These are phyloP conservation scores for Mystacides longicornis DNA, from an alignment of 2,888 invertebrate genomes.

Conservation along the genomic window DNA sequence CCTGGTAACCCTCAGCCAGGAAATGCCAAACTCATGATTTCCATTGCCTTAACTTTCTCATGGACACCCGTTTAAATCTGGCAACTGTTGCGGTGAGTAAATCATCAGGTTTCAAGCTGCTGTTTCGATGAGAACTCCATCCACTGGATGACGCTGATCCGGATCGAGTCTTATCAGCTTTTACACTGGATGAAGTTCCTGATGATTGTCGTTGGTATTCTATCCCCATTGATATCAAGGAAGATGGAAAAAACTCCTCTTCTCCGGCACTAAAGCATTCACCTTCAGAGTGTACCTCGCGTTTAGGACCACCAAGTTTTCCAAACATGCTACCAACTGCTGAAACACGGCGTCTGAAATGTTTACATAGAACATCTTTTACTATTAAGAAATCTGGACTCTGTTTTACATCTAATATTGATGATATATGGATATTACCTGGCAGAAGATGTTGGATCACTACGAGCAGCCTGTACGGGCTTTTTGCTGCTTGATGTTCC, in stretches of 20 bases:
- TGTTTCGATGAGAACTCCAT: constrained; percentile 14
- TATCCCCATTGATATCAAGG: constrained; percentile 11
- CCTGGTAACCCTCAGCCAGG: constrained; percentile 25
- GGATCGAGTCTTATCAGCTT: constrained; percentile 13
- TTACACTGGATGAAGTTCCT: constrained; percentile 16
- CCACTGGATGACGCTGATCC: constrained; percentile 19
- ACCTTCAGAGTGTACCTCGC: constrained; percentile 56
- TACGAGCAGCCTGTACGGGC: constrained; percentile 53
- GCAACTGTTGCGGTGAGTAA: constrained; percentile 64
- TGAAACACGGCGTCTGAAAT: constrained; percentile 22
- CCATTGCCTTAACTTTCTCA: constrained; percentile 73
- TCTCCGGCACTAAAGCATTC: constrained; percentile 60
- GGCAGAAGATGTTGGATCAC: constrained; percentile 49
- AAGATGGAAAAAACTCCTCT: constrained; percentile 24
- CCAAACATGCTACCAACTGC: constrained; percentile 25
- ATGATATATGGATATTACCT: constrained; percentile 4
- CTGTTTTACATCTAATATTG: background rate
- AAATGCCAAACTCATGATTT: constrained; percentile 64
- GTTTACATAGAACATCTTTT: no score
- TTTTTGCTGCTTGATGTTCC: constrained; percentile 35
- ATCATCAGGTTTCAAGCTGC: constrained; percentile 50
- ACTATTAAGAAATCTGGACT: background rate
- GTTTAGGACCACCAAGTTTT: constrained; percentile 18
- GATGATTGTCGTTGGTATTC: constrained; percentile 18
- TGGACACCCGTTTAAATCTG: constrained; percentile 69